Evolutionary conservation across 2,797 vertebrate species (phyloP), one percentile per base, ranked within the genome.

Genomic region (Spinus olivaceus): DNA sequence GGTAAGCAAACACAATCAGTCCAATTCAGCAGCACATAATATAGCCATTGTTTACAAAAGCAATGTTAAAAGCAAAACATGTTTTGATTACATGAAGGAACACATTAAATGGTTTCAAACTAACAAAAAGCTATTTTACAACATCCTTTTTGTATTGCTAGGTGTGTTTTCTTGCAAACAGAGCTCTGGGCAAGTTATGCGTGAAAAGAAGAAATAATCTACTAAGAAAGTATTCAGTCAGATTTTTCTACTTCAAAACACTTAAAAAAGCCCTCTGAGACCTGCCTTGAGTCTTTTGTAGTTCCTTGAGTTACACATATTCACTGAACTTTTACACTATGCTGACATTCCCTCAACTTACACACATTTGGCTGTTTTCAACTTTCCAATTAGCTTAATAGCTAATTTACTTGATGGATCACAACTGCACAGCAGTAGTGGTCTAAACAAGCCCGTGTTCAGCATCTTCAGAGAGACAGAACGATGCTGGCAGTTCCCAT

Each of bases 11-110:
- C 74, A 95, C 82, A 95, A 88, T 81, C n/a, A 30, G 83, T 9
- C 30, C 82, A 72, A 94, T 95, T 95, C 94, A 96, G 24, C 51
- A 60, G 49, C 22, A 88, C 51, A 94, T 9, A 96, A 81, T 46
- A 49, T 2, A 59, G 56, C 28, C 70, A 53, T 57, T 96, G 86
- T 96, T 88, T 56, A 54, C 30, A 69, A 84, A 79, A 57, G 69
- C 66, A 21, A n/a, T 27, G 41, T 63, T 76, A 63, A 79, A 91
- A 79, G 59, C 59, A 95, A 92, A 94, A 74, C 92, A 94, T 83
- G 79, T 90, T 96, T 92, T 91, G 91, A 54, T 74, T 92, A 77
- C 25, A 41, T 12, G 4, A 74, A 78, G 23, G 53, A 90, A 81
- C 77, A 91, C 28, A 69, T 22, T 12, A 72, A 81, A 77, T 17